phyloP scores from a whole-genome alignment of 2,888 invertebrate species.

The Caenorhabditis parvicauda region DNA sequence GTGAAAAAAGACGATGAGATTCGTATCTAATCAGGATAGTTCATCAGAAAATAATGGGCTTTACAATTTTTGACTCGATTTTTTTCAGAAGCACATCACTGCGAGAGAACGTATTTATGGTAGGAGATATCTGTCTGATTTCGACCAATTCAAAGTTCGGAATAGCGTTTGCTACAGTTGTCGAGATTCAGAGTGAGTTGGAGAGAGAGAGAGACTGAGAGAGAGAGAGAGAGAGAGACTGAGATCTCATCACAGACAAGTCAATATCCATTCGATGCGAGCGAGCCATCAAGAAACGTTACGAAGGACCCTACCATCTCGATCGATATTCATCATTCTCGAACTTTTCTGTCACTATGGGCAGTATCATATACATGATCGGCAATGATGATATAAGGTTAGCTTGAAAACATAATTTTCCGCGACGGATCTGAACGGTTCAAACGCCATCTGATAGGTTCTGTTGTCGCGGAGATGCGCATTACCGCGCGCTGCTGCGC shows the following conservation, averaged over 20 bases:
- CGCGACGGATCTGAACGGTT: too few relatives aligned
- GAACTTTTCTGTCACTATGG: constrained; percentile 37
- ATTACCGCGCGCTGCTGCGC: too few relatives aligned
- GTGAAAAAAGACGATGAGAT: too few relatives aligned
- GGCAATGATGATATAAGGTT: constrained; percentile 35
- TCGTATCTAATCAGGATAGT: too few relatives aligned
- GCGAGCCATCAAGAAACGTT: neutral
- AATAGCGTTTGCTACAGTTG: constrained; percentile 1
- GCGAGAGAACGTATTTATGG: neutral
- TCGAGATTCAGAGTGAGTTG: neutral
- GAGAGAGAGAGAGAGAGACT: neutral
- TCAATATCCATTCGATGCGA: constrained; percentile 8
- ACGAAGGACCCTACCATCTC: constrained; percentile 29
- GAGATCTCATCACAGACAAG: neutral
- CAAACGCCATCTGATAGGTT: too few relatives aligned
- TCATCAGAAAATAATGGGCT: too few relatives aligned
- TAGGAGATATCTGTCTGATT: constrained; percentile 5
- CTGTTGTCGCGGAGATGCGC: too few relatives aligned
- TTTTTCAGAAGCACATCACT: neutral
- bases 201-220: neutral
- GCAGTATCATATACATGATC: constrained; percentile 39
- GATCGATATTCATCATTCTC: constrained; percentile 47
- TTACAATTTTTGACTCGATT: too few relatives aligned
- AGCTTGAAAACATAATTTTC: too few relatives aligned
- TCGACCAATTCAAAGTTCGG: constrained; percentile 3